Conservation (phyloP, 2,113 vertebrate species). For the Formicarius rufipectus region DNA sequence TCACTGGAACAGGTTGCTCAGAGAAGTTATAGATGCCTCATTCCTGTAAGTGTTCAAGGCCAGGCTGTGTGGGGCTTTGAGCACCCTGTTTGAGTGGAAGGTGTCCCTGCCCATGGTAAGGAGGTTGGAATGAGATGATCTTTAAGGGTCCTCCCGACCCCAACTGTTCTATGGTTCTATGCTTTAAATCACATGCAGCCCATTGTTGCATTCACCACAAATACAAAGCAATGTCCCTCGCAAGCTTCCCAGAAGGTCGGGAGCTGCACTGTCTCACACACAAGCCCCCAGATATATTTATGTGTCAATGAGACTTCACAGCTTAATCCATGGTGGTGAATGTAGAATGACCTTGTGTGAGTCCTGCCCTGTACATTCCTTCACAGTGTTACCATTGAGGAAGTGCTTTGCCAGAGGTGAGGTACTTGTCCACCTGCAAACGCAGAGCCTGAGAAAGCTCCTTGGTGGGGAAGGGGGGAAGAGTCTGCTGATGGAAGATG, state of each 20-base stretch:
- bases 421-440: not conserved
- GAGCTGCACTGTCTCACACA: not conserved
- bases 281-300: not conserved
- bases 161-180: not conserved
- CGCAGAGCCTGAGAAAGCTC: not conserved
- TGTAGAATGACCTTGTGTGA: not conserved
- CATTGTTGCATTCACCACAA: not conserved
- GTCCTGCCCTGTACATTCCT: not conserved
- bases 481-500: not conserved
- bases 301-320: not conserved
- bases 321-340: not conserved
- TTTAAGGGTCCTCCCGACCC: not conserved
- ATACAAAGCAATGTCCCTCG: not conserved
- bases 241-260: not conserved
- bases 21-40: not conserved
- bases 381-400: rapidly evolving
- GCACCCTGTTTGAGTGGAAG: not conserved
- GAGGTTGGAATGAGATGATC: not conserved
- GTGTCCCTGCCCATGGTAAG: not conserved
- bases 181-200: not conserved
- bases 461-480: not conserved
- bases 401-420: not conserved
- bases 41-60: not conserved
- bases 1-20: not conserved
- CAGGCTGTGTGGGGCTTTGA: not conserved